Conservation (phyloP, 2,888 invertebrate genomes). For the Phorcus lineatus region DNA sequence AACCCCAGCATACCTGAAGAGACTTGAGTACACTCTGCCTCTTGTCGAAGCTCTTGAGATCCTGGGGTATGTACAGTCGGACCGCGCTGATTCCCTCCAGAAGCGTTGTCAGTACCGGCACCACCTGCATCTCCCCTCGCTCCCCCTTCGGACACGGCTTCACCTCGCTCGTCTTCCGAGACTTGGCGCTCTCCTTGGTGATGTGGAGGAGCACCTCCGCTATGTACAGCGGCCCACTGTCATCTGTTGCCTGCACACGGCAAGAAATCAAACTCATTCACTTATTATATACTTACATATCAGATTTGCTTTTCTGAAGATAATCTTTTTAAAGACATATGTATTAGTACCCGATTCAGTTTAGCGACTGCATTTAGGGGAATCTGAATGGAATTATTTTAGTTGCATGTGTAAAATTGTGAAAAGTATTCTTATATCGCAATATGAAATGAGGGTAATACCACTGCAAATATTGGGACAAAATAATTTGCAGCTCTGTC, state of each 20-base stretch:
- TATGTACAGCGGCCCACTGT: constrained; percentile 82
- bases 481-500: too few relatives aligned
- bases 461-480: too few relatives aligned
- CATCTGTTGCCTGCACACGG: constrained; percentile 77
- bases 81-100: constrained; percentile 90
- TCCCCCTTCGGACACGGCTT: constrained; percentile 79
- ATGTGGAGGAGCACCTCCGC: constrained; percentile 91
- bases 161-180: constrained; percentile 63
- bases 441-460: too few relatives aligned
- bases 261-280: not conserved
- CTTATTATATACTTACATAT: too few relatives aligned
- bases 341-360: too few relatives aligned
- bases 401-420: too few relatives aligned
- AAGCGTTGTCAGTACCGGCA: constrained; percentile 88
- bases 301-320: too few relatives aligned
- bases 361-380: too few relatives aligned
- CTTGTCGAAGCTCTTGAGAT: constrained; percentile 89
- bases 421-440: too few relatives aligned
- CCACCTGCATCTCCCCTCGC: constrained; percentile 88
- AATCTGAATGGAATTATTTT: too few relatives aligned
- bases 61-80: constrained; percentile 91
- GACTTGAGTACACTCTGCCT: constrained; percentile 85
- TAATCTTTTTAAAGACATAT: too few relatives aligned
- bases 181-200: constrained; percentile 80
- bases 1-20: constrained; percentile 62